A percentile compares a stretch with the other conserved stretches of the same genome.
Evolutionary conservation across 2,113 vertebrate species (phyloP).

Genomic region (Etheostoma spectabile): DNA sequence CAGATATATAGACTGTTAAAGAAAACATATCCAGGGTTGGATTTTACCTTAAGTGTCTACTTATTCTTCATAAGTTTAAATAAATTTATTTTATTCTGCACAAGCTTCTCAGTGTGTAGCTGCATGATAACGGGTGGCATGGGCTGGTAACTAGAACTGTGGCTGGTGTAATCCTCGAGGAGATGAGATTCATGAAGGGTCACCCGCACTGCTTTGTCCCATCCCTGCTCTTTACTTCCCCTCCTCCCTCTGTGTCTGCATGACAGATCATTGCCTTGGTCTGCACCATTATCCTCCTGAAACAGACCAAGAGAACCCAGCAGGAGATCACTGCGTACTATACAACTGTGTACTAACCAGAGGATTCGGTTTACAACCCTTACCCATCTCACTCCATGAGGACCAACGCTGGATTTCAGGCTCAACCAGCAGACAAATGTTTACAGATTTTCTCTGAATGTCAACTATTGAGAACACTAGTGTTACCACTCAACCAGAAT

Average conservation of each 20-base stretch:
- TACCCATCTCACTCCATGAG: background rate
- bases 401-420: slow-evolving; percentile 6
- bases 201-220: background rate
- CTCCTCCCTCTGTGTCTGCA: slow-evolving; percentile 31
- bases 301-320: slow-evolving; percentile 47
- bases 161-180: background rate
- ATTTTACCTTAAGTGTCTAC: slow-evolving; percentile 8
- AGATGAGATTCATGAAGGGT: background rate
- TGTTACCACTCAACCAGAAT: background rate
- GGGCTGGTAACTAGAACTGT: background rate
- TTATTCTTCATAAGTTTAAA: background rate
- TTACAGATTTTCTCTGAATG: background rate
- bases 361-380: background rate
- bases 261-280: slow-evolving; percentile 65
- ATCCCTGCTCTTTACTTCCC: slow-evolving; percentile 47
- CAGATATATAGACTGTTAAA: background rate
- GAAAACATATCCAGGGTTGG: slow-evolving; percentile 1
- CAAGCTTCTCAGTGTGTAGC: background rate
- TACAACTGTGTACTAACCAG: slow-evolving; percentile 54
- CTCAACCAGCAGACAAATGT: slow-evolving; percentile 10
- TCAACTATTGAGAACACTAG: background rate
- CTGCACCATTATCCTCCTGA: slow-evolving; percentile 58
- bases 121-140: background rate
- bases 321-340: background rate
- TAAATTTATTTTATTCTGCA: background rate